These are phyloP conservation scores for Eueremaeus valkanovi DNA, from an alignment of 2,888 invertebrate species.

Conservation along the genomic window DNA sequence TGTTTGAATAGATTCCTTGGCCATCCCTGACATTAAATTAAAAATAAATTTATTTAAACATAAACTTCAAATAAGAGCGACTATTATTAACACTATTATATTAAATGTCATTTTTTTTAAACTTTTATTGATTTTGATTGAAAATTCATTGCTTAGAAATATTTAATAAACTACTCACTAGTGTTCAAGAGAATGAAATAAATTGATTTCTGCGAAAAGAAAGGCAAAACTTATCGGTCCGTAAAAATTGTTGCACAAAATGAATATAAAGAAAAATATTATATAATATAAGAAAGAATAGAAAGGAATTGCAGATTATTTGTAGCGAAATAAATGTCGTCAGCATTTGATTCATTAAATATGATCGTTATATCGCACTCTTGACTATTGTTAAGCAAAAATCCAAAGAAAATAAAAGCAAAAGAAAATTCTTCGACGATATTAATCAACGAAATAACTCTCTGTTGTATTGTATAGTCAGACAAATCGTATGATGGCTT, in stretches of 20 bases:
- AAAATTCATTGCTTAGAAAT: background rate
- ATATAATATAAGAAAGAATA: too few relatives aligned
- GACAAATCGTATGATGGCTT: too few relatives aligned
- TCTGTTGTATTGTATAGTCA: too few relatives aligned
- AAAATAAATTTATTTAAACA: too few relatives aligned
- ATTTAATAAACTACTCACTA: background rate
- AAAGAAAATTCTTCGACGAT: too few relatives aligned
- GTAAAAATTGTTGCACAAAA: background rate
- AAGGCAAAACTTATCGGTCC: background rate
- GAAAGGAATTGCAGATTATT: background rate
- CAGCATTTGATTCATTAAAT: background rate
- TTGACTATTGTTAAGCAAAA: background rate
- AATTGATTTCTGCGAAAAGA: background rate
- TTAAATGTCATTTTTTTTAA: background rate
- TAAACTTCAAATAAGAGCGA: too few relatives aligned
- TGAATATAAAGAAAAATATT: too few relatives aligned
- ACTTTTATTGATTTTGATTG: background rate
- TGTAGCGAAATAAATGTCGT: conserved; percentile 12
- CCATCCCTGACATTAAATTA: too few relatives aligned
- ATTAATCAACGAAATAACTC: too few relatives aligned
- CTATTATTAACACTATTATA: too few relatives aligned
- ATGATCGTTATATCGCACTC: background rate
- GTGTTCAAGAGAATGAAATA: background rate
- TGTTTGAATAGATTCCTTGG: too few relatives aligned
- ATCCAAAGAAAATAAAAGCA: background rate